Conservation (phyloP, 2,113 vertebrate species). For the Petrocephalus zakoni region DNA sequence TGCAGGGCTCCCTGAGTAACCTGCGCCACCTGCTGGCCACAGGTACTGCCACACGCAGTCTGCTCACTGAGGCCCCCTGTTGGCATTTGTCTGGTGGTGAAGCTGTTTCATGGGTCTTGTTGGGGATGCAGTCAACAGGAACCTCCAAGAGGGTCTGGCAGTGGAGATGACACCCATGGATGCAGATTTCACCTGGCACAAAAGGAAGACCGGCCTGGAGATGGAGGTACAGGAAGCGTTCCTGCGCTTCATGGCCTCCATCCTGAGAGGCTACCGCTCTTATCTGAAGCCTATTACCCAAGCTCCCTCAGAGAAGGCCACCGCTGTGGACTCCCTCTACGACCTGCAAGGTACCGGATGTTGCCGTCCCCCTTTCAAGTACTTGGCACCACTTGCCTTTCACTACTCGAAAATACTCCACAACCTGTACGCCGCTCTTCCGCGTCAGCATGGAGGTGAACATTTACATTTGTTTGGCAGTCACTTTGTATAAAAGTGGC, state of each 20-base stretch:
- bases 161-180: slow-evolving; percentile 94
- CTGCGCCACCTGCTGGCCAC: slow-evolving; percentile 76
- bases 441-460: not conserved
- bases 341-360: slow-evolving; percentile 79
- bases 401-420: not conserved
- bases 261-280: slow-evolving; percentile 87
- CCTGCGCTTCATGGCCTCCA: slow-evolving; percentile 90
- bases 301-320: slow-evolving; percentile 91
- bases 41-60: slow-evolving; percentile 54
- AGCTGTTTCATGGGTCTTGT: not conserved
- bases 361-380: no score
- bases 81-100: not conserved
- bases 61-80: not conserved
- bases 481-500: not conserved
- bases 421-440: no score
- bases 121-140: slow-evolving; percentile 60
- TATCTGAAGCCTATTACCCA: slow-evolving; percentile 93
- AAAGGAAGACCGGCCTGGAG: slow-evolving; percentile 82
- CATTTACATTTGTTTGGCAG: not conserved
- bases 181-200: slow-evolving; percentile 93
- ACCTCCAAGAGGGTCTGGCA: slow-evolving; percentile 69
- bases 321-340: slow-evolving; percentile 84
- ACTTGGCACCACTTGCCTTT: not conserved
- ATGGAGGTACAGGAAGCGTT: slow-evolving; percentile 96
- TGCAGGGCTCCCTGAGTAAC: slow-evolving; percentile 75